A percentile compares a stretch with the other conserved stretches of the same genome.
Evolutionary conservation across 2,797 vertebrate genomes (phyloP).

Genomic region (Clarias fuscus): DNA sequence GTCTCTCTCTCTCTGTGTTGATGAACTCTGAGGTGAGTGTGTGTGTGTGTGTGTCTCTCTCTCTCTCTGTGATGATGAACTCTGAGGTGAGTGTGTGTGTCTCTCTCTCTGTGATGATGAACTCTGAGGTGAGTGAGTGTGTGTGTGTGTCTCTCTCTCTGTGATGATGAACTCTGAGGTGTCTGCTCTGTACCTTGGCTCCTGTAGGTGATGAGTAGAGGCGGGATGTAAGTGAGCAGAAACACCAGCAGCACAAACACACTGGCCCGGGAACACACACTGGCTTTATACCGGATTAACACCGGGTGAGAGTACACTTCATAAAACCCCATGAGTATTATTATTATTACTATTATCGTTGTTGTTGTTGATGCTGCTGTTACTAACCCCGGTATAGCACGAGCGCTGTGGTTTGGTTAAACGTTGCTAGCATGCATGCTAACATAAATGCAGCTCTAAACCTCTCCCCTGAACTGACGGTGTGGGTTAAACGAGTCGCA

Average conservation of each 20-base stretch:
- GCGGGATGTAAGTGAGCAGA: conserved; percentile 85
- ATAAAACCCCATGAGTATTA: conserved; percentile 76
- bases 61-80: background rate
- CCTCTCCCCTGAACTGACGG: background rate
- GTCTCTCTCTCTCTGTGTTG: background rate
- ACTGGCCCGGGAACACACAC: conserved; percentile 85
- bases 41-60: background rate
- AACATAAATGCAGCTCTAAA: background rate
- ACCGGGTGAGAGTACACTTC: conserved; percentile 85
- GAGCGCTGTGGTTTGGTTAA: background rate
- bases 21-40: too few relatives aligned
- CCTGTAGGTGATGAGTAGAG: conserved; percentile 88
- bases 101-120: background rate
- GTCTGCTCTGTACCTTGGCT: conserved; percentile 83
- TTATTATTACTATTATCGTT: too few relatives aligned
- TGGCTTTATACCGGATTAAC: conserved; percentile 79
- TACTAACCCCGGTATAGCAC: background rate
- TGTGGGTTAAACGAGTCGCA: background rate
- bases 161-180: background rate
- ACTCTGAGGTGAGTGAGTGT: too few relatives aligned
- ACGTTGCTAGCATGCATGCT: conserved; percentile 5
- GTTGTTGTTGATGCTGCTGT: conserved; percentile 27
- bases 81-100: background rate
- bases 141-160: background rate
- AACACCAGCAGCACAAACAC: conserved; percentile 77